Base-by-base conservation (phyloP, 2,888 invertebrate genomes). In the Flexamia atlantica region DNA sequence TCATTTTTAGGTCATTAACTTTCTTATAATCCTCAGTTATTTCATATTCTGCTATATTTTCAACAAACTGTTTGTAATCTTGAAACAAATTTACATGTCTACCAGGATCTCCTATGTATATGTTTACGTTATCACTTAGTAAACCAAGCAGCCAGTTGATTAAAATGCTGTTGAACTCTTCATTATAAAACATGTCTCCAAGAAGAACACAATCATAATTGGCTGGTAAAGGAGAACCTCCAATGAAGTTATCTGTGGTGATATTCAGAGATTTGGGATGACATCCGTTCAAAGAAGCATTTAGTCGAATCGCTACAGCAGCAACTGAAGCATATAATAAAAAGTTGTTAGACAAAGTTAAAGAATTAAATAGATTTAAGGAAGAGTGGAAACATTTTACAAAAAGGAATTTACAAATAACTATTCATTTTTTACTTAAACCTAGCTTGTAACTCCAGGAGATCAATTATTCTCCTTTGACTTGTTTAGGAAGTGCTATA, bases 171-270 rank as follows among this genome's bases (percentile, higher is more conserved):
- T 92, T 92, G 85, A 94, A 92, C 74, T 92, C 91, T 84, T 92
- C 91, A 88, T 95, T 94, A 88, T 95, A 95, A 87, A 95, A 93
- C 91, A 95, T 92, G 88, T 95, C 95, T 0, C 95, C 95, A 50
- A 95, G 90, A n/a, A 95, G 89, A 85, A 95, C 90, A 1, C 92
- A 90, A 86, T 94, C 93, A 88, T 91, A 92, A 9, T 90, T 89
- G 0, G 88, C 86, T 84, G 90, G 74, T 85, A 85, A 1, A 84
- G 76, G 20, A 57, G 3, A 2, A 14, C 12, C 1, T 76, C 83
- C 92, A 68, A 93, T 90, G 36, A 92, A 88, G 88, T 94, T 91
- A 3, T 89, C 86, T 23, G 89, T 88, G 81, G 89, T 90, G 4
- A 91, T 90, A 72, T 89, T 88, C 17, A 92, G 82, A 0, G 85